phyloP scores from a whole-genome alignment of 2,113 vertebrate genomes.

The Calyptomena viridis region DNA sequence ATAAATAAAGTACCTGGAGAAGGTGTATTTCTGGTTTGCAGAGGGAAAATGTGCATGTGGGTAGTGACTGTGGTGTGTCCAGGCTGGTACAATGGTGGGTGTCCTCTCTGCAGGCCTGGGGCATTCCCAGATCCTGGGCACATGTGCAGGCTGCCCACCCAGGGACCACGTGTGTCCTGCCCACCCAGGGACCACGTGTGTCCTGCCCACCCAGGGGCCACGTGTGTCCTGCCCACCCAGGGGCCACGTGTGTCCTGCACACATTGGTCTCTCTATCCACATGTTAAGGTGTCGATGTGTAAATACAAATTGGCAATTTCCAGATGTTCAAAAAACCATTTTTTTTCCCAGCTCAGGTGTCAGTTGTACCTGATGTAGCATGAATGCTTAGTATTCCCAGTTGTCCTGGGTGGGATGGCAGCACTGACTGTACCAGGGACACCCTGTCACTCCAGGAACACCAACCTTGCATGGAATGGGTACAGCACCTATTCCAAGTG shows the following conservation, averaged over 20 bases:
- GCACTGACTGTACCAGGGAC: not conserved
- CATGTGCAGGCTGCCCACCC: not conserved
- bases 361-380: not conserved
- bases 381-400: not conserved
- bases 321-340: not conserved
- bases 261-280: fast-evolving
- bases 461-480: fast-evolving
- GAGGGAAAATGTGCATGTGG: fast-evolving
- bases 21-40: not conserved
- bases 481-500: fast-evolving
- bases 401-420: not conserved
- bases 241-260: not conserved
- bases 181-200: too few relatives aligned
- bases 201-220: not conserved
- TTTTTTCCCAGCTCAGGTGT: not conserved
- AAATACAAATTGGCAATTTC: not conserved
- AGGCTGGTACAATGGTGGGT: not conserved
- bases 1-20: not conserved
- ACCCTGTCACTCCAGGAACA: not conserved
- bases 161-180: too few relatives aligned
- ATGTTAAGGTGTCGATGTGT: not conserved
- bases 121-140: not conserved
- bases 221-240: not conserved
- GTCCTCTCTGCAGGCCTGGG: fast-evolving
- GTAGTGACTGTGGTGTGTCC: not conserved